Conservation (phyloP, 2,888 invertebrate species). For the Glyphotaelius pellucidus region DNA sequence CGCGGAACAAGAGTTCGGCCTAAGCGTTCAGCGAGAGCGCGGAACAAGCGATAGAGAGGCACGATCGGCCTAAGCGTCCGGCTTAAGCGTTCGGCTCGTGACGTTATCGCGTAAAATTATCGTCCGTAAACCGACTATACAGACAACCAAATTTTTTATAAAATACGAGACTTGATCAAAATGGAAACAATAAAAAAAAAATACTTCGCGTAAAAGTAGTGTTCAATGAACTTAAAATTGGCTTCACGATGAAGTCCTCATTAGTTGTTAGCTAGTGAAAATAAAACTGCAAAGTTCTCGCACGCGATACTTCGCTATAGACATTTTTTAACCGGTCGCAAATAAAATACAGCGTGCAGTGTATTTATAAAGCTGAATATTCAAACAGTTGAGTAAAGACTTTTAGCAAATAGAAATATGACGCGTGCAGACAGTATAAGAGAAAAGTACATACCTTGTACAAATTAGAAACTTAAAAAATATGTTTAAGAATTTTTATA, state of each 20-base stretch:
- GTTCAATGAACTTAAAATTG: background rate
- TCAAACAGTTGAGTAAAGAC: background rate
- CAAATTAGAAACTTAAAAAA: background rate
- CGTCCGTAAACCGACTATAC: too few relatives aligned
- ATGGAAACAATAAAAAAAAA: background rate
- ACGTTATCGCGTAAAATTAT: too few relatives aligned
- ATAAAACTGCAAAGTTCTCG: background rate
- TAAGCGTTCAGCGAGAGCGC: too few relatives aligned
- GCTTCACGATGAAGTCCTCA: background rate
- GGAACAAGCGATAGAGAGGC: too few relatives aligned
- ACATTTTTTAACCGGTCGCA: background rate
- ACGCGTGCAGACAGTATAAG: background rate
- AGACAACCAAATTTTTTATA: too few relatives aligned
- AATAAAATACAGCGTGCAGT: background rate
- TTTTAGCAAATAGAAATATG: background rate
- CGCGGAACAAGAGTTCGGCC: too few relatives aligned
- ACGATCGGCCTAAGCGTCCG: too few relatives aligned
- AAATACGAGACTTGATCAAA: background rate
- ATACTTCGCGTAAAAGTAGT: background rate
- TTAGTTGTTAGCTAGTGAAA: background rate
- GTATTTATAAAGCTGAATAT: background rate
- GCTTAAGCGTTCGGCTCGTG: too few relatives aligned
- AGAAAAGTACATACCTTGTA: constrained; percentile 3
- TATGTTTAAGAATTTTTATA: background rate
- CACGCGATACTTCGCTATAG: background rate